Evolutionary conservation across 2,113 vertebrate genomes (phyloP), one percentile per base, ranked within the genome.

Genomic region (Xenopus laevis): DNA sequence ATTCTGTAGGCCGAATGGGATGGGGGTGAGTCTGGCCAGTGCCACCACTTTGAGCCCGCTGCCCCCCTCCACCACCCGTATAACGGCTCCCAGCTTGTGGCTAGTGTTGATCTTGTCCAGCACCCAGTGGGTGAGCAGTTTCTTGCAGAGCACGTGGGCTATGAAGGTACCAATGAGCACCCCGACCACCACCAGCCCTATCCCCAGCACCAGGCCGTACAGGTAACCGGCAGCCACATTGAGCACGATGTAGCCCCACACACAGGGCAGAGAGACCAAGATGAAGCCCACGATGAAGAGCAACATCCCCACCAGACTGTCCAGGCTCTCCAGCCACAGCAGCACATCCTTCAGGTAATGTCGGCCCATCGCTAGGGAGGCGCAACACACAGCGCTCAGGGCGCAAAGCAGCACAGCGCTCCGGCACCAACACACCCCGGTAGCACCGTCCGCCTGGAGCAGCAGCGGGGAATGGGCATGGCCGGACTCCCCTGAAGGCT

Each of bases 151-250:
- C 80, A 97, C 83, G 77, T 98, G 97, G 52, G 97, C 94, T 13
- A 98, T 85, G 30, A 91, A 95, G 68, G 96, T 98, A 80, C 97
- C 97, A 52, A 98, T 91, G 44, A 99, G 85, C 74, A 98, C 96
- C 9, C 97, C 97, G 16, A 97, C 93, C 86, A 95, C 93, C 84
- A 99, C 95, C 12, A 99, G 92, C 61, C 94, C 97, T 93, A 98
- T 89, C 71, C 97, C 97, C 83, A 94, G 85, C 80, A 95, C 87
- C 78, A 99, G 98, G 82, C 97, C 97, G 4, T 98, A 99, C 82
- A 98, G 91, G 89, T 98, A 99, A 44, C 97, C 97, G 12, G 97
- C 97, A 0, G 97, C 97, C 90, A 99, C 96, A 81, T 98, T 99
- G 50, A 99, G 95, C 62, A 97, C 90, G 75, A 98, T 95, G 85